phyloP scores from a whole-genome alignment of 2,113 vertebrate species.

The Oplegnathus fasciatus region DNA sequence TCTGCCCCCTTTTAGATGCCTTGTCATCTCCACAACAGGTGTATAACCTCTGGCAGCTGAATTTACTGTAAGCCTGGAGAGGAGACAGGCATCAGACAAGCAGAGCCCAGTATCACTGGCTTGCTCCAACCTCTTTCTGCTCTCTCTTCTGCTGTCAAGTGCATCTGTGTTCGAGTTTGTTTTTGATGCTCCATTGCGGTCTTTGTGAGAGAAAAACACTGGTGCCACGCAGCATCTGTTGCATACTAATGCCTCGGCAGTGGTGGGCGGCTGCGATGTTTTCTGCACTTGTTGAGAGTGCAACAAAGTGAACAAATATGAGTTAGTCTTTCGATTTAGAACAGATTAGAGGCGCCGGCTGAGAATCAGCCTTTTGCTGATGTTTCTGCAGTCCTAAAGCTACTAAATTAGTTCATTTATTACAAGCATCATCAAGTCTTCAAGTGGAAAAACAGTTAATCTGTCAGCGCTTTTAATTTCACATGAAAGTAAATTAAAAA shows the following conservation, averaged over 20 bases:
- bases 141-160: slow-evolving; percentile 46
- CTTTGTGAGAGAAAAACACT: slow-evolving; percentile 33
- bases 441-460: not conserved
- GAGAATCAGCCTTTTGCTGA: not conserved
- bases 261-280: slow-evolving; percentile 29
- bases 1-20: slow-evolving; percentile 16
- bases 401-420: slow-evolving; percentile 5
- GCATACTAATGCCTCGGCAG: slow-evolving; percentile 48
- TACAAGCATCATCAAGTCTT: not conserved
- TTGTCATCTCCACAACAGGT: slow-evolving; percentile 46
- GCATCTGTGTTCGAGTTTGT: slow-evolving; percentile 39
- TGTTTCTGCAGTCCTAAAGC: not conserved
- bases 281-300: slow-evolving; percentile 17
- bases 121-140: slow-evolving; percentile 16
- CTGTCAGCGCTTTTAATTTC: not conserved
- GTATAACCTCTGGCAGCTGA: slow-evolving; percentile 49
- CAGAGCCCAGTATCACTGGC: slow-evolving; percentile 23
- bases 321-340: slow-evolving; percentile 33
- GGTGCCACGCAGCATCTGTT: slow-evolving; percentile 42
- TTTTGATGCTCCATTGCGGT: slow-evolving; percentile 52
- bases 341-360: slow-evolving; percentile 1
- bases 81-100: slow-evolving; percentile 44
- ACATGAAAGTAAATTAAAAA: not conserved
- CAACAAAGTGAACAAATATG: slow-evolving; percentile 19
- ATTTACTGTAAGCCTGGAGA: slow-evolving; percentile 38